Percentiles rank a stretch among this genome's conserved stretches.
Evolutionary conservation across 2,888 invertebrate species (phyloP).

Genomic region (Loripinus fragilis): DNA sequence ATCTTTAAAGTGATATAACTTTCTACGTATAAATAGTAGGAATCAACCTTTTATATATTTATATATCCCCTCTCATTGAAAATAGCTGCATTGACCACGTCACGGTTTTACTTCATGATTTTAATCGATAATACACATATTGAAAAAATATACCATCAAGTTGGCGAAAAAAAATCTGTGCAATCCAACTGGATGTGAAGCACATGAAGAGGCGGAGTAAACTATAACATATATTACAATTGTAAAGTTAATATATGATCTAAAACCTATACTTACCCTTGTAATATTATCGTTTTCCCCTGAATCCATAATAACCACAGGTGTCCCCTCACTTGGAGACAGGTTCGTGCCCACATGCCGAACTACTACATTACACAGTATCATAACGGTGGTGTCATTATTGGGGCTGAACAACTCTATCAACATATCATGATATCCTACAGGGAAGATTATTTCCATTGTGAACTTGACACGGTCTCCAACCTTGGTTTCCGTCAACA

Average conservation of each 20-base stretch:
- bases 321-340: slow-evolving; percentile 19
- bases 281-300: slow-evolving; percentile 23
- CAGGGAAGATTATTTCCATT: slow-evolving; percentile 74
- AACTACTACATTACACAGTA: slow-evolving; percentile 77
- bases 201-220: too few relatives aligned
- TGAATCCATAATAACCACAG: slow-evolving; percentile 62
- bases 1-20: too few relatives aligned
- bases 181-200: too few relatives aligned
- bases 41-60: too few relatives aligned
- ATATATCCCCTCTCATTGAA: too few relatives aligned
- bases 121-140: too few relatives aligned
- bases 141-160: too few relatives aligned
- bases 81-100: too few relatives aligned
- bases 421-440: slow-evolving; percentile 67
- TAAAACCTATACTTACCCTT: slow-evolving; percentile 1
- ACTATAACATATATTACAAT: too few relatives aligned
- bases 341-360: slow-evolving; percentile 1
- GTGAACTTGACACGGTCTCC: slow-evolving; percentile 72
- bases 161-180: too few relatives aligned
- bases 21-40: too few relatives aligned
- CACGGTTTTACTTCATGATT: too few relatives aligned
- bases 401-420: slow-evolving; percentile 82
- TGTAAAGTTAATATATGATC: not conserved
- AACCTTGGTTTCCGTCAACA: slow-evolving; percentile 63
- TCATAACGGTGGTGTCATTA: slow-evolving; percentile 80